These are phyloP conservation scores for Euborellia annulipes DNA, from an alignment of 1,140 invertebrate genomes.

Conservation along the genomic window DNA sequence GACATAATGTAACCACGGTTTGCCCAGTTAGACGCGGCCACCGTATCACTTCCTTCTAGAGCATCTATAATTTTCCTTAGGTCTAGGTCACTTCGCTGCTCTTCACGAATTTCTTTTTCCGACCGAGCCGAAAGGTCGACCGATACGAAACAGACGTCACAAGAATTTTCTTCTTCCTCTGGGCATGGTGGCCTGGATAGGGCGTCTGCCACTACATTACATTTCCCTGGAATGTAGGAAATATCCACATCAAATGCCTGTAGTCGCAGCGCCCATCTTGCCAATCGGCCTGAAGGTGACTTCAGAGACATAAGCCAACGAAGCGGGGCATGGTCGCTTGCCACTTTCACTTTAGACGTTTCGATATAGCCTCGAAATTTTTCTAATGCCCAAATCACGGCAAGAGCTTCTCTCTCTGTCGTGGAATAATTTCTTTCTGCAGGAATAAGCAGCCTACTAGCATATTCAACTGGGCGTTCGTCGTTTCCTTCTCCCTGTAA, in stretches of 20 bases:
- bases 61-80: no score
- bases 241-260: slow-evolving; percentile 18
- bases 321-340: slow-evolving; percentile 11
- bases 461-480: slow-evolving; percentile 21
- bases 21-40: no score
- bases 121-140: no score
- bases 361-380: slow-evolving; percentile 33
- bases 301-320: slow-evolving; percentile 16
- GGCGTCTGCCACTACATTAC: slow-evolving; percentile 20
- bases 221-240: slow-evolving; percentile 18
- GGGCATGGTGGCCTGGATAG: slow-evolving; percentile 14
- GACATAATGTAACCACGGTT: no score
- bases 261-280: slow-evolving; percentile 20
- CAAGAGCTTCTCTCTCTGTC: slow-evolving; percentile 26
- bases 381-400: slow-evolving; percentile 27
- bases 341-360: no score
- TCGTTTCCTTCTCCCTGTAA: slow-evolving; percentile 18
- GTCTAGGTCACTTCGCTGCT: no score
- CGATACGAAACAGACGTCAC: no score
- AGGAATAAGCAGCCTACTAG: slow-evolving; percentile 15
- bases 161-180: not conserved
- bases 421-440: slow-evolving; percentile 10
- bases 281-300: slow-evolving; percentile 18
- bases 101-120: no score
- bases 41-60: no score